Conservation (phyloP, 2,113 vertebrate genomes). For the Paradisaea rubra region DNA sequence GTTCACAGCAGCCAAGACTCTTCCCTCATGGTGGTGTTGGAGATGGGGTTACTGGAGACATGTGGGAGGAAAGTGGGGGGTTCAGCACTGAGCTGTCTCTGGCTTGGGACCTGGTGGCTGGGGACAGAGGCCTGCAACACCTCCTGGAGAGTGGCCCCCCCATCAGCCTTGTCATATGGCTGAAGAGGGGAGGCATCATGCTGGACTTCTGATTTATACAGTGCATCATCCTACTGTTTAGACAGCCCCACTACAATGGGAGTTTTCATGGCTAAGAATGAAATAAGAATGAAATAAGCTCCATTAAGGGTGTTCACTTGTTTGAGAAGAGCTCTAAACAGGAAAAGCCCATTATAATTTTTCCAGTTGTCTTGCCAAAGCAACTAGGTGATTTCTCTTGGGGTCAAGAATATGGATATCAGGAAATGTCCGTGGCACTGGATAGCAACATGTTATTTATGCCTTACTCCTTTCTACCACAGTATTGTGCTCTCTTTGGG, state of each 20-base stretch:
- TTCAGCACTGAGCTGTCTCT: not conserved
- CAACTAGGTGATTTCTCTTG: not conserved
- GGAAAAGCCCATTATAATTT: not conserved
- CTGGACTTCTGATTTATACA: not conserved
- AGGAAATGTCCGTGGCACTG: not conserved
- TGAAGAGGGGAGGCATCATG: not conserved
- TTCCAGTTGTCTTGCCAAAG: not conserved
- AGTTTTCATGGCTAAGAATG: not conserved
- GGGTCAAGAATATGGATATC: not conserved
- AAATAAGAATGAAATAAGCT: not conserved
- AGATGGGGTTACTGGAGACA: not conserved
- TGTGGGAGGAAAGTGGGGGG: not conserved
- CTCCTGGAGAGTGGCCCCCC: not conserved
- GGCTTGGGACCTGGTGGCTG: not conserved
- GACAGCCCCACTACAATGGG: not conserved
- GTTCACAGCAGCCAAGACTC: not conserved
- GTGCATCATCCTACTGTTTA: not conserved
- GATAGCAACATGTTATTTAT: not conserved
- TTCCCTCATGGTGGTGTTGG: not conserved
- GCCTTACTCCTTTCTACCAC: not conserved
- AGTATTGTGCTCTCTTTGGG: not conserved
- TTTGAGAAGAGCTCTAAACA: not conserved
- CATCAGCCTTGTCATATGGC: not conserved
- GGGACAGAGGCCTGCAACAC: not conserved
- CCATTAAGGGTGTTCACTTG: too few species aligned